Conservation (phyloP, 2,797 vertebrate genomes). For the Diceros bicornis region DNA sequence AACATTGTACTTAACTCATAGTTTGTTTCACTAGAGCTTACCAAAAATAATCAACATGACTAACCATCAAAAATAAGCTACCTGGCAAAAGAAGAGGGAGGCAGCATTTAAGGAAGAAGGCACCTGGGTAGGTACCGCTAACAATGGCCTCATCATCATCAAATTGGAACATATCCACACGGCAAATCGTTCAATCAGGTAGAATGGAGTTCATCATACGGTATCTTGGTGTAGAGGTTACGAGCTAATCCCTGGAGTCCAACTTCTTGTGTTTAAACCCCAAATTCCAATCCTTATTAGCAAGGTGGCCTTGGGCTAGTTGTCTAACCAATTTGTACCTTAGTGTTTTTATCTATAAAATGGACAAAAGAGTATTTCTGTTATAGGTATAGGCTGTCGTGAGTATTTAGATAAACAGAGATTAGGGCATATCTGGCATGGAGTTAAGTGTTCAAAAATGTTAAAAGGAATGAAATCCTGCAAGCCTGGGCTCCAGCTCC, state of each 20-base stretch:
- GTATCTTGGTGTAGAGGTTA: neutral
- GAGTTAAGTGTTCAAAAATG: neutral
- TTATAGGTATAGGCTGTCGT: neutral
- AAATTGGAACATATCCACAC: neutral
- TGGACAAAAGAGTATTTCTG: neutral
- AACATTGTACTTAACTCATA: conserved; percentile 23
- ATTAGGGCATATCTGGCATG: neutral
- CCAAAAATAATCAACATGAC: conserved; percentile 9
- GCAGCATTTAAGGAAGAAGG: neutral
- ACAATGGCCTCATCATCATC: neutral
- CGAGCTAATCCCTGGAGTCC: neutral
- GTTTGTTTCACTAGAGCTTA: conserved; percentile 35
- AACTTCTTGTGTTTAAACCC: neutral
- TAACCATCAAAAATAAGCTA: conserved; percentile 9
- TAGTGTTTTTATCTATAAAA: neutral
- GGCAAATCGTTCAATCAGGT: neutral
- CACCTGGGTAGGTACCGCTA: fast-evolving
- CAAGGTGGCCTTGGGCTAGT: neutral
- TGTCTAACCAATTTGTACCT: neutral
- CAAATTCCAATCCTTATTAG: neutral
- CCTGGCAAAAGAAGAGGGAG: neutral
- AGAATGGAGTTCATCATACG: too few species aligned
- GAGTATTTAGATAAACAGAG: neutral
- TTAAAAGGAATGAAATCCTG: neutral
- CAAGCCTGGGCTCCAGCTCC: neutral